These are phyloP conservation scores for Delichon dasypus DNA, from an alignment of 2,797 vertebrate genomes.

Conservation along the genomic window DNA sequence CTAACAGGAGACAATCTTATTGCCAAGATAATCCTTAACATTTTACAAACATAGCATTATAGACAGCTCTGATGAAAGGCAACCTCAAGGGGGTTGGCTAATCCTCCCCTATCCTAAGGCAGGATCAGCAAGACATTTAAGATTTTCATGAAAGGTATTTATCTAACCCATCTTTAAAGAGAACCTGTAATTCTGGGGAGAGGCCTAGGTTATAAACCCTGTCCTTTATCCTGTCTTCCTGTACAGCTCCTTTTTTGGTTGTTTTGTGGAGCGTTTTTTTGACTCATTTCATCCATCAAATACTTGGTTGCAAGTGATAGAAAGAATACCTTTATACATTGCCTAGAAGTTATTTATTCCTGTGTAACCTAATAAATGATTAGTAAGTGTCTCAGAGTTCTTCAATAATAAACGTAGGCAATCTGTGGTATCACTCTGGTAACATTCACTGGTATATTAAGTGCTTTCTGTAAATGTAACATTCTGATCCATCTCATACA, in stretches of 20 bases:
- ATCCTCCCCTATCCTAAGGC: constrained; percentile 34
- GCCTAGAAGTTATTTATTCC: neutral
- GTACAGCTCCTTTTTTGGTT: neutral
- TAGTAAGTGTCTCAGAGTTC: neutral
- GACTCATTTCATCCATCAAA: neutral
- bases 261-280: neutral
- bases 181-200: neutral
- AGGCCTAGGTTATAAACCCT: neutral
- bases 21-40: constrained; percentile 56
- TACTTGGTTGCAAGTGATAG: neutral
- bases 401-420: neutral
- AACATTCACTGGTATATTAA: neutral
- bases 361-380: neutral
- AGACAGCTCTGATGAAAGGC: constrained; percentile 54
- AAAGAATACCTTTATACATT: neutral
- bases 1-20: constrained; percentile 46
- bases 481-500: neutral
- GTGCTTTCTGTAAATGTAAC: neutral
- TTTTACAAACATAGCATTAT: constrained; percentile 51
- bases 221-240: neutral
- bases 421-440: neutral
- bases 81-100: constrained; percentile 24
- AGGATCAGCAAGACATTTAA: constrained; percentile 56
- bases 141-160: constrained; percentile 50
- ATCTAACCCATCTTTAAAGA: constrained; percentile 35